These are phyloP conservation scores for human (Homo sapiens) DNA, from an alignment of 2,113 vertebrate species.

Conservation along the genomic window DNA sequence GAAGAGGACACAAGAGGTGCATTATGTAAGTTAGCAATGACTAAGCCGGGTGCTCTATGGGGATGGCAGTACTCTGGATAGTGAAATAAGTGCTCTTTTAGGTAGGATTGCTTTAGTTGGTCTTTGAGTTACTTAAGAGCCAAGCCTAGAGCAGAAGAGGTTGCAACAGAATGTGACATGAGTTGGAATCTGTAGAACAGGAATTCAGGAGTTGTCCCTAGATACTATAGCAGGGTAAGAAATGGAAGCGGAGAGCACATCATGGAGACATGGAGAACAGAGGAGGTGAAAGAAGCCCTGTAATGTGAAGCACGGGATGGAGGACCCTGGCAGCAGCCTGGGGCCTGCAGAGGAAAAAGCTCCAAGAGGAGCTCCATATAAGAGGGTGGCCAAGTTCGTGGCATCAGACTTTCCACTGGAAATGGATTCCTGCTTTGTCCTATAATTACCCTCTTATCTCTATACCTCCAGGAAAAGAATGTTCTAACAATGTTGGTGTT, in stretches of 20 bases:
- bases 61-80: background rate
- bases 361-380: background rate
- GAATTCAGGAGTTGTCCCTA: background rate
- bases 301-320: background rate
- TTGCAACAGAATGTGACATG: no score
- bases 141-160: background rate
- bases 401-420: background rate
- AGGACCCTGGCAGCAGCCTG: background rate
- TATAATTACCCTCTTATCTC: background rate
- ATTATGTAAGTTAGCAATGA: background rate
- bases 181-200: background rate
- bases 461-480: background rate
- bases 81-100: background rate
- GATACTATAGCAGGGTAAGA: no score
- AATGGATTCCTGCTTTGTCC: background rate
- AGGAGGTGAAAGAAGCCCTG: background rate
- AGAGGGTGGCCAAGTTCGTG: background rate
- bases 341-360: background rate
- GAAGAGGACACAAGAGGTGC: background rate
- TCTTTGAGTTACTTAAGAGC: background rate
- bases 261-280: background rate
- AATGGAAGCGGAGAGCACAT: rapidly evolving
- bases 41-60: background rate
- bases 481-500: background rate
- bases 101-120: background rate